phyloP scores from a whole-genome alignment of 2,888 invertebrate species.

The Clunio marinus region DNA sequence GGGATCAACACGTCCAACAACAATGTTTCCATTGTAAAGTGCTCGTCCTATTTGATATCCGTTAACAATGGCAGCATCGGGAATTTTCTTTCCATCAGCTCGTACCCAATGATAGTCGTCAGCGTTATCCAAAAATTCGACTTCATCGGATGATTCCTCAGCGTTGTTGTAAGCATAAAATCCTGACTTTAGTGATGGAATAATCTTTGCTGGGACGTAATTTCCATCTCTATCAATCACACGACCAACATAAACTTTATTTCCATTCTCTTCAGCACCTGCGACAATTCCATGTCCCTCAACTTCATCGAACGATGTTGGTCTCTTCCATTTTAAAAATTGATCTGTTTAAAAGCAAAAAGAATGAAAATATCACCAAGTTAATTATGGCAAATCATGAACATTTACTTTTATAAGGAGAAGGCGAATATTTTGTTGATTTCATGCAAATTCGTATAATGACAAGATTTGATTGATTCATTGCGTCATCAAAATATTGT shows the following conservation, averaged over 20 bases:
- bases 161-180: constrained; percentile 11
- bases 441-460: not conserved
- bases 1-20: constrained; percentile 17
- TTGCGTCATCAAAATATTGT: not conserved
- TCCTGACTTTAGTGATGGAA: constrained; percentile 1
- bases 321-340: not conserved
- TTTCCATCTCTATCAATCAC: constrained; percentile 17
- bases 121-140: constrained; percentile 11
- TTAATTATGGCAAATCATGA: not conserved
- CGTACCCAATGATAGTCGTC: constrained; percentile 16
- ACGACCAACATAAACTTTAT: constrained; percentile 28
- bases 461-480: not conserved
- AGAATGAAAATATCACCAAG: not conserved
- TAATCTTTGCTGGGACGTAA: constrained; percentile 10
- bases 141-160: not conserved
- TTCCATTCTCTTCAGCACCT: constrained; percentile 1
- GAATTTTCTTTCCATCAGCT: not conserved
- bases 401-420: not conserved
- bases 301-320: not conserved
- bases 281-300: constrained; percentile 23
- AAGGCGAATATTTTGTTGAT: not conserved
- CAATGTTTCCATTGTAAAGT: constrained; percentile 14
- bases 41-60: constrained; percentile 1
- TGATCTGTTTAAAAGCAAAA: not conserved
- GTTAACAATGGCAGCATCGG: not conserved